These are phyloP conservation scores for Dasyprocta punctata DNA, from an alignment of 2,113 vertebrate genomes.

Conservation along the genomic window DNA sequence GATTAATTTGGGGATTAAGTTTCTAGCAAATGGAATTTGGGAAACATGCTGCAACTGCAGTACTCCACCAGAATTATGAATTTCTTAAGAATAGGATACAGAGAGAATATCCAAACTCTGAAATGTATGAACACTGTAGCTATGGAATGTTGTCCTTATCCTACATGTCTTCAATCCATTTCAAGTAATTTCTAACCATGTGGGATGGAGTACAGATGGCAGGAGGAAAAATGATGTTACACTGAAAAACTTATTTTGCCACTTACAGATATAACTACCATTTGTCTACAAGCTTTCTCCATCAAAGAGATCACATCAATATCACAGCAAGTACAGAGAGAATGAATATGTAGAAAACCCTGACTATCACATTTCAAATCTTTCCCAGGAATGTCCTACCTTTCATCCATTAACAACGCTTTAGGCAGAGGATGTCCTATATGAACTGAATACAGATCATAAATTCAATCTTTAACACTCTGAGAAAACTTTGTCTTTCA, in stretches of 20 bases:
- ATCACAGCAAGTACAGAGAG: conserved; percentile 59
- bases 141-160: conserved; percentile 57
- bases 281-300: conserved; percentile 42
- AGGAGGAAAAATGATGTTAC: conserved; percentile 19
- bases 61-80: neutral
- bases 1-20: neutral
- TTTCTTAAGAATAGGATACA: neutral
- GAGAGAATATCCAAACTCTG: neutral
- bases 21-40: neutral
- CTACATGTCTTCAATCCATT: conserved; percentile 59
- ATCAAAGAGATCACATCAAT: conserved; percentile 50
- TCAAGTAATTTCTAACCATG: conserved; percentile 59
- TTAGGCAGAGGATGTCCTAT: conserved; percentile 42
- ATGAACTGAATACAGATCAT: conserved; percentile 47
- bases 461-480: conserved; percentile 69
- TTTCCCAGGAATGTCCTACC: conserved; percentile 45
- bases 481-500: conserved; percentile 48
- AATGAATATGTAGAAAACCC: conserved; percentile 70
- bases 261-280: conserved; percentile 58
- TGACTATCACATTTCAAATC: conserved; percentile 60
- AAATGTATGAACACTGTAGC: conserved; percentile 23
- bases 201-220: neutral
- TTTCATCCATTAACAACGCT: conserved; percentile 68
- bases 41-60: neutral
- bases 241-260: conserved; percentile 65